Evolutionary conservation across 2,113 vertebrate genomes (phyloP), one percentile per base, ranked within the genome.

Genomic region (Peucedramus taeniatus): DNA sequence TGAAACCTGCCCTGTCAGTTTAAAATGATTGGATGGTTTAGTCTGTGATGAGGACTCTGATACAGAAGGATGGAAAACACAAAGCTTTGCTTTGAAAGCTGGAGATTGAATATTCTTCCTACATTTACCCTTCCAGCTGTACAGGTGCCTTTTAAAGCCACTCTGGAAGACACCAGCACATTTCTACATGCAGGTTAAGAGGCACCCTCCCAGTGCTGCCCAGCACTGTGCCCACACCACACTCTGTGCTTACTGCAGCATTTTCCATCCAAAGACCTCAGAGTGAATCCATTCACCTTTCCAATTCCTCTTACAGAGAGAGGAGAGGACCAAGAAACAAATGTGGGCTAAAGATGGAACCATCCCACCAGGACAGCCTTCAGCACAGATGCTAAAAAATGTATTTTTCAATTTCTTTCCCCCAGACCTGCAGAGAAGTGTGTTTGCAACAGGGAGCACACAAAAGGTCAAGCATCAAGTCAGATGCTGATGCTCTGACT

Each of bases 171-270:
- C 5, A 35, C 3, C 80, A 85, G 89, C 81, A 39, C 61, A 47
- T 68, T 89, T 59, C 57, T 9, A 8, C 0, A 12, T 3, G 45
- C 61, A 64, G 11, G 3, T 71, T 63, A 24, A 45, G 51, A 74
- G 51, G 28, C 53, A 7, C n/a, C 53, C 45, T 6, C n/a, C 1
- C 0, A 83, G 70, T 1, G 20, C 66, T 33, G 7, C 1, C 6
- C 78, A 78, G 94, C 82, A 35, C 74, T 1, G 0, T 31, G 68
- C 80, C 61, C 54, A 82, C 79, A 47, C 77, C 77, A 70, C 68
- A 6, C 60, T 23, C 1, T 2, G 69, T 68, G 69, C 83, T 84
- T 27, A 66, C 24, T 8, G 45, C 69, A 68, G 70, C n/a, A 4
- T 17, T 44, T 92, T 40, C 93, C 20, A 22, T 3, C 87, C 14